Conservation (phyloP, 2,888 invertebrate species). For the Noctua pronuba region DNA sequence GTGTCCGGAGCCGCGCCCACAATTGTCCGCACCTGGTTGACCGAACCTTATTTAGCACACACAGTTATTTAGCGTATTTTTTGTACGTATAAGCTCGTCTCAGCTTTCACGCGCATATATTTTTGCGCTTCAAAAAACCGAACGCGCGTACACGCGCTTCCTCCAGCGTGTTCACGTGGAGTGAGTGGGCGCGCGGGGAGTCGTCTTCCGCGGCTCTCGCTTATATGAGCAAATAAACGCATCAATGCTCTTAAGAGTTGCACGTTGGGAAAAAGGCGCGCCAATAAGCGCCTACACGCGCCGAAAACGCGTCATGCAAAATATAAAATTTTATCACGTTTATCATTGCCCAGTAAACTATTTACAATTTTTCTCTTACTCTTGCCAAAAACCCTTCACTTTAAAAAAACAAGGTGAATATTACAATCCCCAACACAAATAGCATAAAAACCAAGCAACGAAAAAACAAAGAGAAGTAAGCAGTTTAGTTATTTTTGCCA, state of each 20-base stretch:
- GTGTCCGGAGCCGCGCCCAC: not conserved
- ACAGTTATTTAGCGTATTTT: no score
- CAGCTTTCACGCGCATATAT: no score
- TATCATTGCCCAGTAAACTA: not conserved
- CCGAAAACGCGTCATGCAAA: no score
- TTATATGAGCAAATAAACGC: no score
- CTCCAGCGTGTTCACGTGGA: not conserved
- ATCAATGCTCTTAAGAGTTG: not conserved
- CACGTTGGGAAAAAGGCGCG: not conserved
- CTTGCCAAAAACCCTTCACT: not conserved
- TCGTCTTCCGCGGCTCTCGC: no score
- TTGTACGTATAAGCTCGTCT: not conserved
- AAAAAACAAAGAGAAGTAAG: constrained; percentile 37
- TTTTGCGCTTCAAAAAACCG: not conserved
- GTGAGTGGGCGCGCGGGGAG: not conserved
- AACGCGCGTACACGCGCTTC: not conserved
- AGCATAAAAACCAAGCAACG: constrained; percentile 18
- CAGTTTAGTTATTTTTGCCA: constrained; percentile 46
- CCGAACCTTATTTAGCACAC: no score
- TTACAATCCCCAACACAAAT: constrained; percentile 19
- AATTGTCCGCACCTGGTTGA: not conserved
- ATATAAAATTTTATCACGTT: no score
- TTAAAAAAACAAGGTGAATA: not conserved
- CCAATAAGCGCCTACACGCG: not conserved
- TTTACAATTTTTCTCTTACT: not conserved